Conservation (phyloP, 2,797 vertebrate genomes). For the Hypotaenidia philippensis region DNA sequence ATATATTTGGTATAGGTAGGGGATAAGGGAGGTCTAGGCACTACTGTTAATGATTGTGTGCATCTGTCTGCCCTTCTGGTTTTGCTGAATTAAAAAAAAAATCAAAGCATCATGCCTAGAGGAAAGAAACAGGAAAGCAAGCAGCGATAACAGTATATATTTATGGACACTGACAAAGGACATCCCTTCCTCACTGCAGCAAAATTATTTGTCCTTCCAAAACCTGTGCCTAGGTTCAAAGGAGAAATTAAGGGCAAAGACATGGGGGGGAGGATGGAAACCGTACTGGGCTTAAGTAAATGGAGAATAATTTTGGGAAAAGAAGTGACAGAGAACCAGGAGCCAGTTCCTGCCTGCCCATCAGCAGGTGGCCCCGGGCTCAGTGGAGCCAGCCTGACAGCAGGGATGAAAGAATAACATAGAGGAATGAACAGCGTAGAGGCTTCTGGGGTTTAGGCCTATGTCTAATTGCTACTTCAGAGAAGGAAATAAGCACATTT, state of each 20-base stretch:
- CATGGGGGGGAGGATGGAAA: background rate
- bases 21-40: background rate
- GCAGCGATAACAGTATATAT: background rate
- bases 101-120: background rate
- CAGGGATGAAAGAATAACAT: background rate
- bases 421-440: background rate
- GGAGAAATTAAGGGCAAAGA: background rate
- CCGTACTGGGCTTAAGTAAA: background rate
- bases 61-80: background rate
- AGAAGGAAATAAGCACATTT: background rate
- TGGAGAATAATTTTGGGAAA: background rate
- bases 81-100: background rate
- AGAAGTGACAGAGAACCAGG: background rate
- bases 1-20: background rate
- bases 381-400: background rate
- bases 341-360: background rate
- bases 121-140: conserved; percentile 12
- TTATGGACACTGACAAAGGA: background rate
- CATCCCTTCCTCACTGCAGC: background rate
- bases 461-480: background rate
- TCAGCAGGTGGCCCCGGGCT: background rate
- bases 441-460: background rate
- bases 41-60: background rate
- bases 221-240: background rate
- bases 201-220: conserved; percentile 9